phyloP scores from a whole-genome alignment of 2,797 vertebrate genomes.

The Leptoclinus maculatus region DNA sequence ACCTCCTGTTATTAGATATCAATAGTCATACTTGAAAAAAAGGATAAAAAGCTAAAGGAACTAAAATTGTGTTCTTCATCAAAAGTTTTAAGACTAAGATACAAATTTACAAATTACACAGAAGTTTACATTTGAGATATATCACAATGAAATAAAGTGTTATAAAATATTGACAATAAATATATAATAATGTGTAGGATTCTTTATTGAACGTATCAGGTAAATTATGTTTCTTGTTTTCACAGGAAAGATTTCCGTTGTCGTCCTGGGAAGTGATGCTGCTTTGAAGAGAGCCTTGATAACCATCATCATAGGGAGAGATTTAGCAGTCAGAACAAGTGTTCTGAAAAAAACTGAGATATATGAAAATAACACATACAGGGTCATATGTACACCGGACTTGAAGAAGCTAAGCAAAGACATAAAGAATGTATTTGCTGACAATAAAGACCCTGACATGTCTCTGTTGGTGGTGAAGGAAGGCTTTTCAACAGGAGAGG shows the following conservation, averaged over 20 bases:
- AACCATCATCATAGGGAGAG: not conserved
- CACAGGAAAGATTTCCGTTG: not conserved
- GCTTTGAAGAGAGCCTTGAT: not conserved
- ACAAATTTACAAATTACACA: too few species aligned
- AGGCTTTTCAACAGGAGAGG: fast-evolving
- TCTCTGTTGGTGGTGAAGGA: not conserved
- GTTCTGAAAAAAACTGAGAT: not conserved
- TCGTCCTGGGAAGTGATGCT: not conserved
- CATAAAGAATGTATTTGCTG: fast-evolving
- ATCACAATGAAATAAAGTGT: too few species aligned
- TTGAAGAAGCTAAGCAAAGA: fast-evolving
- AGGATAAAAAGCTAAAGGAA: too few species aligned
- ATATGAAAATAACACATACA: not conserved
- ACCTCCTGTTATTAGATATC: too few species aligned
- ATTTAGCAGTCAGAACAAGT: fast-evolving
- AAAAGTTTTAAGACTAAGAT: too few species aligned
- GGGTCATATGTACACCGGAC: not conserved
- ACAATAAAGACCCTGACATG: too few species aligned
- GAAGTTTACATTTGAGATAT: too few species aligned
- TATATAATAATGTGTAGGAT: too few species aligned
- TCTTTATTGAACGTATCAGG: too few species aligned
- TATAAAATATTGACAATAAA: too few species aligned
- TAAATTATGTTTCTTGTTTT: not conserved
- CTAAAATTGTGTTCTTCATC: too few species aligned
- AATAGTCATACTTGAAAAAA: too few species aligned